These are phyloP conservation scores for Sminthurinus signatus DNA, from an alignment of 1,140 invertebrate species.

Conservation along the genomic window DNA sequence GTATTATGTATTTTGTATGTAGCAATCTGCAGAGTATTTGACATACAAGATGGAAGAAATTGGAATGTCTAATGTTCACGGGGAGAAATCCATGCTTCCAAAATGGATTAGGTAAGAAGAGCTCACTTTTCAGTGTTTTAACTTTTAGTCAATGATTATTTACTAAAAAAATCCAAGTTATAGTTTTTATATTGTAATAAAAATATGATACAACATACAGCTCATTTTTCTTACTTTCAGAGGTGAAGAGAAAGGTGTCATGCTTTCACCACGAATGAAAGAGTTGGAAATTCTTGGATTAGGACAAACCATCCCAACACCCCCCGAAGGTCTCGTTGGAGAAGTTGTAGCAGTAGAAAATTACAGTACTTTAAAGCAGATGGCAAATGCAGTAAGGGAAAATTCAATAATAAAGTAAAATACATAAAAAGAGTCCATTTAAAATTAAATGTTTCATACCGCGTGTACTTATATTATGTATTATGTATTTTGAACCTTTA, in stretches of 20 bases:
- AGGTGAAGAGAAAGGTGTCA: slow-evolving; percentile 45
- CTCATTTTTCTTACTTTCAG: slow-evolving; percentile 27
- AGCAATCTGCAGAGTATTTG: slow-evolving; percentile 51
- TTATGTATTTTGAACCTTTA: slow-evolving; percentile 40
- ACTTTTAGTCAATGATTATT: slow-evolving; percentile 21
- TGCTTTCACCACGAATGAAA: slow-evolving; percentile 45
- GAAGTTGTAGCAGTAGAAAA: slow-evolving; percentile 43
- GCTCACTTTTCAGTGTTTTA: neutral
- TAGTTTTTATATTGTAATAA: too few relatives aligned
- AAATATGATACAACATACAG: too few relatives aligned
- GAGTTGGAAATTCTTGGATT: slow-evolving; percentile 45
- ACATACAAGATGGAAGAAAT: too few relatives aligned
- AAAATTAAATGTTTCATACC: too few relatives aligned
- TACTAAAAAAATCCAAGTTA: slow-evolving; percentile 18
- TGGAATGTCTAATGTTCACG: slow-evolving; percentile 57
- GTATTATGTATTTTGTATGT: slow-evolving; percentile 66
- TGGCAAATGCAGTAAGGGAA: slow-evolving; percentile 41
- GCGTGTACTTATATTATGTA: too few relatives aligned
- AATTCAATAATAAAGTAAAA: too few relatives aligned
- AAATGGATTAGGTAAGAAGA: slow-evolving; percentile 49
- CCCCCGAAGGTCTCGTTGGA: slow-evolving; percentile 44
- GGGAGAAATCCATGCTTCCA: slow-evolving; percentile 52
- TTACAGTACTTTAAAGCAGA: slow-evolving; percentile 42
- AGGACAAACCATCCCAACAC: slow-evolving; percentile 46
- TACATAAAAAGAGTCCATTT: too few relatives aligned